These are phyloP conservation scores for Halcyon smyrnensis DNA, from an alignment of 2,797 vertebrate genomes.

Conservation along the genomic window DNA sequence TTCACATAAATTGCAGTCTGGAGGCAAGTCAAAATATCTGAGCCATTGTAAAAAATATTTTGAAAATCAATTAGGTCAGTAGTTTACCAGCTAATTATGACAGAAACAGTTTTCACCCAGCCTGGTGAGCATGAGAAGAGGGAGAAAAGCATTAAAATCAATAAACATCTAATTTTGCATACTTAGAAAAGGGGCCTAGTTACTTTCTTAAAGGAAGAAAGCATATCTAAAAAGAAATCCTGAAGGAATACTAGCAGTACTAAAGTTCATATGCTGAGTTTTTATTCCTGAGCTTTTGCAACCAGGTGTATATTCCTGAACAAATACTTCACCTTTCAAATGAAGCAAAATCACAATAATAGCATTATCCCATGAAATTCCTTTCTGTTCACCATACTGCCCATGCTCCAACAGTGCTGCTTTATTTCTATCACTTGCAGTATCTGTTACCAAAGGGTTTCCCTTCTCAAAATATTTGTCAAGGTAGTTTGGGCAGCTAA, in stretches of 20 bases:
- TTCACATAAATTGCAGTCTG: constrained; percentile 4
- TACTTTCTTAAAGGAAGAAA: neutral
- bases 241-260: neutral
- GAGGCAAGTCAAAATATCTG: constrained; percentile 22
- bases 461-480: neutral
- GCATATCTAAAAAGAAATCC: neutral
- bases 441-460: neutral
- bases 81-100: constrained; percentile 42
- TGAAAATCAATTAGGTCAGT: constrained; percentile 47
- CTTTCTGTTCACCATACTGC: rapidly evolving
- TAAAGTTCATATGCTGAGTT: neutral
- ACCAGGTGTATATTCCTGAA: neutral
- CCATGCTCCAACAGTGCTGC: neutral
- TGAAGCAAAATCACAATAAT: neutral
- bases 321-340: neutral
- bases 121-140: rapidly evolving
- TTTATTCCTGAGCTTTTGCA: neutral
- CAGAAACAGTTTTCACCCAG: neutral
- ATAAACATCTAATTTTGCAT: neutral
- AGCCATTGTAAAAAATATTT: constrained; percentile 54
- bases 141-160: neutral
- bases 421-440: neutral
- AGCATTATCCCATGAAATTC: neutral
- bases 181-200: neutral
- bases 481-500: neutral